Conservation (phyloP, 2,888 invertebrate genomes). For the Zygaena filipendulae region DNA sequence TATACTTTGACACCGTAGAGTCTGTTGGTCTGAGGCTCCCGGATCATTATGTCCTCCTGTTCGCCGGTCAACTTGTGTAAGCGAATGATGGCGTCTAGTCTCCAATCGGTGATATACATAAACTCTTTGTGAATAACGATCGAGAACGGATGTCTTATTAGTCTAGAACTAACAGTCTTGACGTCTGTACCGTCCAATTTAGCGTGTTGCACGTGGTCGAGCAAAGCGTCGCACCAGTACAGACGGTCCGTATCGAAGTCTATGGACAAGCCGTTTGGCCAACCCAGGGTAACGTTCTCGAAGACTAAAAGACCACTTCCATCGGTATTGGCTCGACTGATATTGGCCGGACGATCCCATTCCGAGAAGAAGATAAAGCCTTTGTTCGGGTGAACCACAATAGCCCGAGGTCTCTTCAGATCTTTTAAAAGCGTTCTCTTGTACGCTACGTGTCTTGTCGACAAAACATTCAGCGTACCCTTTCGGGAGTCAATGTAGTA, state of each 20-base stretch:
- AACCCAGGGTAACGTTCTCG: conserved; percentile 90
- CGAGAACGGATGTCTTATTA: conserved; percentile 91
- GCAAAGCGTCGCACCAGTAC: conserved; percentile 97
- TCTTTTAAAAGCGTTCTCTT: conserved; percentile 86
- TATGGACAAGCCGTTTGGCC: conserved; percentile 97
- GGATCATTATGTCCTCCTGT: conserved; percentile 85
- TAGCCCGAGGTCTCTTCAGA: conserved; percentile 92
- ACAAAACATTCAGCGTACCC: conserved; percentile 93
- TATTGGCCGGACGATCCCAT: conserved; percentile 97
- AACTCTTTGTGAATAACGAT: conserved; percentile 90
- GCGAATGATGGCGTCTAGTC: conserved; percentile 92
- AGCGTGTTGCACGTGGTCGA: conserved; percentile 96
- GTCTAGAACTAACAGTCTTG: conserved; percentile 85
- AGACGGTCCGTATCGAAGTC: conserved; percentile 89
- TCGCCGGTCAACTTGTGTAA: conserved; percentile 90
- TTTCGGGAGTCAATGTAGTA: conserved; percentile 96
- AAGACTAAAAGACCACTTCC: conserved; percentile 89
- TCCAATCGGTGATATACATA: conserved; percentile 98
- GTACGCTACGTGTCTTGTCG: conserved; percentile 86
- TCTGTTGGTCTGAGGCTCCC: conserved; percentile 90
- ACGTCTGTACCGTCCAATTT: conserved; percentile 92
- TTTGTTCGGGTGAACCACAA: conserved; percentile 96
- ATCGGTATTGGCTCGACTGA: conserved; percentile 91
- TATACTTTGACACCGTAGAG: conserved; percentile 93
- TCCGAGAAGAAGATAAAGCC: conserved; percentile 96